Evolutionary conservation across 2,113 vertebrate genomes (phyloP).

Genomic region (Uropsilus gracilis): DNA sequence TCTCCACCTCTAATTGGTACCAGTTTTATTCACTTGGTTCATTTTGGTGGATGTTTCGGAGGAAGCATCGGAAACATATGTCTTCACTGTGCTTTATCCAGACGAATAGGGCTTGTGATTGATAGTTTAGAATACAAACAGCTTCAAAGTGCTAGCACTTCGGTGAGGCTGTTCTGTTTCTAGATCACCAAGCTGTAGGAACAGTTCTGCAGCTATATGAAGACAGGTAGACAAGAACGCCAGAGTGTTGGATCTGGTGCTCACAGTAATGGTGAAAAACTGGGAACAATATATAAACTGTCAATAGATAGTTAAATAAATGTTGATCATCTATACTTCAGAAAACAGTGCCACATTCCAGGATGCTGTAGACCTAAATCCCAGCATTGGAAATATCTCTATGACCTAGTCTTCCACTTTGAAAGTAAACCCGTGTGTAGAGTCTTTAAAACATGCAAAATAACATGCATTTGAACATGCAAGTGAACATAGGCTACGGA

Average conservation of each 20-base stretch:
- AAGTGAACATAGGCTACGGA: neutral
- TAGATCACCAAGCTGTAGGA: neutral
- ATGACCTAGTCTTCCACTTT: slow-evolving; percentile 10
- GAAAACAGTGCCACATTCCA: neutral
- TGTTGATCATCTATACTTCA: neutral
- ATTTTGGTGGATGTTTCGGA: slow-evolving; percentile 19
- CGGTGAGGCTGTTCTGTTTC: neutral
- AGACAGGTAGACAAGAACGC: neutral
- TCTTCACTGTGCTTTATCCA: neutral
- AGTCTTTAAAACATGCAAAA: neutral
- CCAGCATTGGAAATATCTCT: neutral
- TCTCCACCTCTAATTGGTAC: neutral
- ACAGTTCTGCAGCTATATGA: neutral
- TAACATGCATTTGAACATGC: neutral
- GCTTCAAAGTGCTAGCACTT: neutral
- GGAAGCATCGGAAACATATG: neutral
- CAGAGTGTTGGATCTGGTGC: neutral
- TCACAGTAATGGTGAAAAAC: neutral
- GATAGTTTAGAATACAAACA: neutral
- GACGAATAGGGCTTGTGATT: neutral
- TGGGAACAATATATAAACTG: neutral
- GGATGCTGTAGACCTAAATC: neutral
- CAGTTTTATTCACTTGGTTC: neutral
- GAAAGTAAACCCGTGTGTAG: neutral
- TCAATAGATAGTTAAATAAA: neutral